A percentile compares a stretch with the other conserved stretches of the same genome.
Conservation (phyloP, 2,113 vertebrate species). For the Chaetorhynchus papuensis region DNA sequence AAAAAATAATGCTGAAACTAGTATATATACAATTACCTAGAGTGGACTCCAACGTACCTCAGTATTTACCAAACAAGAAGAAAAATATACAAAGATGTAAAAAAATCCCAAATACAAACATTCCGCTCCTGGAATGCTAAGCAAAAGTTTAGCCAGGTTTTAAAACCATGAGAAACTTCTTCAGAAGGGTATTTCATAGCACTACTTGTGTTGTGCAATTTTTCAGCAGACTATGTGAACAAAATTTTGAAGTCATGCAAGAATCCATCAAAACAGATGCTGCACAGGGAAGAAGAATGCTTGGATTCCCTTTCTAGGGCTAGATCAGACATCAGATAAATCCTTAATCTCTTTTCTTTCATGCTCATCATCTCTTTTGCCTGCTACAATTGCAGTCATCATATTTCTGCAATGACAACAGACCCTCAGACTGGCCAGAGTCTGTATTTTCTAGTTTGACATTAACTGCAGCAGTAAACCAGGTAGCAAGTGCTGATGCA, state of each 20-base stretch:
- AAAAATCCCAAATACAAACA: background rate
- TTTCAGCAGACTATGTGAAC: background rate
- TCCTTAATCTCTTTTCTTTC: background rate
- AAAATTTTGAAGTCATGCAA: background rate
- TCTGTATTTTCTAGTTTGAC: background rate
- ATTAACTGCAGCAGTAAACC: background rate
- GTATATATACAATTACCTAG: background rate
- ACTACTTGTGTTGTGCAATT: background rate
- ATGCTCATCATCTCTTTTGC: background rate
- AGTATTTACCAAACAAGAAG: background rate
- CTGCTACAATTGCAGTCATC: background rate
- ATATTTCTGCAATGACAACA: background rate
- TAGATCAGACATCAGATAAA: background rate
- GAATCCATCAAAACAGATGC: background rate
- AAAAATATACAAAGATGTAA: background rate
- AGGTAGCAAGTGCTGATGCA: background rate
- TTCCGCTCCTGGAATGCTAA: background rate
- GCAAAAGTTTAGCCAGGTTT: background rate
- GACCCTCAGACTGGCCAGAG: background rate
- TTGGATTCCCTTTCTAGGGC: background rate
- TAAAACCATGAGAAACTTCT: background rate
- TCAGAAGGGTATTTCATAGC: background rate
- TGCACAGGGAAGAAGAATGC: background rate
- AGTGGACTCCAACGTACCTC: background rate
- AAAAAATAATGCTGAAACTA: background rate